Evolutionary conservation across 1,140 invertebrate genomes (phyloP).

Genomic region (Cyphomyrmex costatus): DNA sequence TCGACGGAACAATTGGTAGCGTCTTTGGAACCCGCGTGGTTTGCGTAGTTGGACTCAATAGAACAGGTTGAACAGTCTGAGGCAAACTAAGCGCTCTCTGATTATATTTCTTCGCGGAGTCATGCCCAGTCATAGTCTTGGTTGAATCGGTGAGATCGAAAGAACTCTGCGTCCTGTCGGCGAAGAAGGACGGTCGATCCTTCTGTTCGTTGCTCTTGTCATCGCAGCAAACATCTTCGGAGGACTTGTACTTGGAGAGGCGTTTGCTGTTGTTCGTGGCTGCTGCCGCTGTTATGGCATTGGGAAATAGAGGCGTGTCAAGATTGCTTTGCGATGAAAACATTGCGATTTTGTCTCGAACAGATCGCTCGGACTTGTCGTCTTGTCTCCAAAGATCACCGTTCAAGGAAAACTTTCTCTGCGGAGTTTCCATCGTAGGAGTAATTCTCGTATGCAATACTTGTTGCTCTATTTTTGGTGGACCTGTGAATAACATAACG

Average conservation of each 20-base stretch:
- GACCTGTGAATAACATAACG: slow-evolving; percentile 63
- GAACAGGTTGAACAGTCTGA: slow-evolving; percentile 65
- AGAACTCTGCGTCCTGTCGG: slow-evolving; percentile 82
- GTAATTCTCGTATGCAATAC: slow-evolving; percentile 59
- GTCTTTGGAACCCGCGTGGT: slow-evolving; percentile 50
- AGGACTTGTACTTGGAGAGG: slow-evolving; percentile 86
- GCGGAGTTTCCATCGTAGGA: slow-evolving; percentile 51
- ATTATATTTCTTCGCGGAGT: slow-evolving; percentile 58
- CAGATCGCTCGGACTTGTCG: slow-evolving; percentile 92
- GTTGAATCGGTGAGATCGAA: slow-evolving; percentile 80
- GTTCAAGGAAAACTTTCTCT: slow-evolving; percentile 79
- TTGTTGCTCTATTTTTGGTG: slow-evolving; percentile 78
- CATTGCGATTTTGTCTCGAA: slow-evolving; percentile 95
- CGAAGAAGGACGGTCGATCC: slow-evolving; percentile 71
- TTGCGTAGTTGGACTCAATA: slow-evolving; percentile 18
- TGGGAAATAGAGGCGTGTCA: slow-evolving; percentile 80
- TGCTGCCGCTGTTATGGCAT: slow-evolving; percentile 72
- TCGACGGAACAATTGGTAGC: slow-evolving; percentile 51
- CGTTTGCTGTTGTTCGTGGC: slow-evolving; percentile 71
- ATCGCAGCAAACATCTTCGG: slow-evolving; percentile 86
- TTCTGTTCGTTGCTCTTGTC: slow-evolving; percentile 72
- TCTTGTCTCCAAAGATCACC: slow-evolving; percentile 88
- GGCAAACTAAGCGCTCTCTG: slow-evolving; percentile 72
- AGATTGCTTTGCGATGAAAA: slow-evolving; percentile 88
- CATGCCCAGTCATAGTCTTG: slow-evolving; percentile 48